phyloP scores from a whole-genome alignment of 2,888 invertebrate genomes.

The Polyommatus icarus region DNA sequence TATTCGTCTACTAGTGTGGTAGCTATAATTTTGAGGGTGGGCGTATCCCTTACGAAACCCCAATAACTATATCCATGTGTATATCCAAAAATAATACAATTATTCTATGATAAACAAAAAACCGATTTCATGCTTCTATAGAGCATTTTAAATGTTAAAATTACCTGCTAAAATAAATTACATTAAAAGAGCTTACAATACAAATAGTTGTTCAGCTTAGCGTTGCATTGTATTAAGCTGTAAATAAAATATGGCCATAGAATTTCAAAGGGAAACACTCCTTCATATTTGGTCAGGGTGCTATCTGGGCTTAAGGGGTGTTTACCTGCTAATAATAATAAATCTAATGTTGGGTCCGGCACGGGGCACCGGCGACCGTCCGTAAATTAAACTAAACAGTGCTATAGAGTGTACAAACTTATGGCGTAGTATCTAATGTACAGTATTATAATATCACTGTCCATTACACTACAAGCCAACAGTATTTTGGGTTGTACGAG shows the following conservation, averaged over 20 bases:
- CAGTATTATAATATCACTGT: too few species aligned
- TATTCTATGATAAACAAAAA: too few species aligned
- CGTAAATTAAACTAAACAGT: slow-evolving; percentile 9
- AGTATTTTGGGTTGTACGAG: too few species aligned
- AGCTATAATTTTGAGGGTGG: too few species aligned
- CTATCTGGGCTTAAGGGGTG: not conserved
- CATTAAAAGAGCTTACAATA: not conserved
- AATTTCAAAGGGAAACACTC: not conserved
- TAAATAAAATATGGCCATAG: not conserved
- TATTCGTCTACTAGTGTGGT: too few species aligned
- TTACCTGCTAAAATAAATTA: not conserved
- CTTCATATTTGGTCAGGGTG: slow-evolving; percentile 7
- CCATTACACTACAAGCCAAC: too few species aligned
- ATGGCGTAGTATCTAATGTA: not conserved
- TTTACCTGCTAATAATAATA: slow-evolving; percentile 19
- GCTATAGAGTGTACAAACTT: not conserved
- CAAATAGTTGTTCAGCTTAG: not conserved
- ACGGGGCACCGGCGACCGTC: not conserved
- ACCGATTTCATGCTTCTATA: too few species aligned
- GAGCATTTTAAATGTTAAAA: not conserved
- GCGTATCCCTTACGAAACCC: too few species aligned
- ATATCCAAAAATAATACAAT: too few species aligned
- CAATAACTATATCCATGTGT: too few species aligned
- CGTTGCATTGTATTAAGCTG: not conserved
- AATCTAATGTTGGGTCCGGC: slow-evolving; percentile 15